These are phyloP conservation scores for Coptodon bakossiorum DNA, from an alignment of 2,113 vertebrate genomes.

Conservation along the genomic window DNA sequence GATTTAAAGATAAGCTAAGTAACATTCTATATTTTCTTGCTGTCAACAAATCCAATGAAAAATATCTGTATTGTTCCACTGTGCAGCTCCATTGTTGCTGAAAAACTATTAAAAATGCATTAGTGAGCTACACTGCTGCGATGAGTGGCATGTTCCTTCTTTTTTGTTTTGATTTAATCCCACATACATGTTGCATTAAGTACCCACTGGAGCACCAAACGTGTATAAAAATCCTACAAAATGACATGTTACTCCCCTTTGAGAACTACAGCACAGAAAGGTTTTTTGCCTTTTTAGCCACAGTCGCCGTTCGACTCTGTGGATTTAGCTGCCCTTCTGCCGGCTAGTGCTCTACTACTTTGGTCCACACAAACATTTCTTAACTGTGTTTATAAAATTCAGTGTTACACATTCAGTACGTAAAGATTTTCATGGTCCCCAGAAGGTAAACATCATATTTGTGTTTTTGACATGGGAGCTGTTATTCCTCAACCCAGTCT, in stretches of 20 bases:
- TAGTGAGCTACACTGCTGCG: not conserved
- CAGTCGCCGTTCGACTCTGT: not conserved
- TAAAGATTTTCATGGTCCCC: not conserved
- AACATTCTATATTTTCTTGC: not conserved
- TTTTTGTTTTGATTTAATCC: not conserved
- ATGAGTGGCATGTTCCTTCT: not conserved
- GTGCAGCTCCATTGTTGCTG: not conserved
- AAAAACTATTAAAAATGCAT: not conserved
- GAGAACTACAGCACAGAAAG: not conserved
- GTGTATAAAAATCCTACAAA: not conserved
- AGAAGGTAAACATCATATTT: accelerated
- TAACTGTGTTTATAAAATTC: not conserved
- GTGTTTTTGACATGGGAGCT: not conserved
- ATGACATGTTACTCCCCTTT: not conserved
- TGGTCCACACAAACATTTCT: not conserved
- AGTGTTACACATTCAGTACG: not conserved
- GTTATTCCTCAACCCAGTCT: not conserved
- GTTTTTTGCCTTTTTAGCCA: not conserved
- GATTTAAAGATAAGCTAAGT: not conserved
- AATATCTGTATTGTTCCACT: not conserved
- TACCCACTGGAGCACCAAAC: not conserved
- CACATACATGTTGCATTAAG: not conserved
- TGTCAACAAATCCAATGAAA: not conserved
- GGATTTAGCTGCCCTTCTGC: not conserved
- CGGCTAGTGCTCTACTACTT: not conserved